phyloP scores from a whole-genome alignment of 2,888 invertebrate species.

The Stramonita haemastoma region DNA sequence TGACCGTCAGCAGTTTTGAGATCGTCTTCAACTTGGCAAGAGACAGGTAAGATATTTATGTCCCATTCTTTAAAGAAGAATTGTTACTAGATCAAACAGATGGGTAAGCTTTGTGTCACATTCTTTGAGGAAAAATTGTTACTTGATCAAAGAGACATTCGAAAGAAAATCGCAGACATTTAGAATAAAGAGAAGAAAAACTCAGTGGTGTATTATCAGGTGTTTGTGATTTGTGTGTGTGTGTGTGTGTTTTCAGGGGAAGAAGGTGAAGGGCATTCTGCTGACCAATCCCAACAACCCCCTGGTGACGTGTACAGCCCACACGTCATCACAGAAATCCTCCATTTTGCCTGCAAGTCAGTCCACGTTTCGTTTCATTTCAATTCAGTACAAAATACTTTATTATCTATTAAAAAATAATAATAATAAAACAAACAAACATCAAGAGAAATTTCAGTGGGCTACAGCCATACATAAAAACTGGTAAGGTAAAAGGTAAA shows the following conservation, averaged over 20 bases:
- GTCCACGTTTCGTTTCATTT: neutral
- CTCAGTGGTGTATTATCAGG: no score
- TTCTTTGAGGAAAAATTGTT: no score
- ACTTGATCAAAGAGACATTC: no score
- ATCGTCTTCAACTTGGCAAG: slow-evolving; percentile 40
- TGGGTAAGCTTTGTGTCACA: slow-evolving; percentile 36
- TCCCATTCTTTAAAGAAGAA: no score
- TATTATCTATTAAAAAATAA: no score
- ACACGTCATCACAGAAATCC: slow-evolving; percentile 59
- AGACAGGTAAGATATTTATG: slow-evolving; percentile 42
- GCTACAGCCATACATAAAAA: no score
- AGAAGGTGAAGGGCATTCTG: slow-evolving; percentile 63
- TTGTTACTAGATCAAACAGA: neutral
- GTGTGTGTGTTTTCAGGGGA: slow-evolving; percentile 53
- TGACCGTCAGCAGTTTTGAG: slow-evolving; percentile 43
- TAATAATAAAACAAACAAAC: no score
- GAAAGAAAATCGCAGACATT: no score
- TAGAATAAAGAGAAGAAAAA: no score
- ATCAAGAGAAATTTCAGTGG: no score
- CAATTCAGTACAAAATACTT: no score
- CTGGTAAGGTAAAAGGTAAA: no score
- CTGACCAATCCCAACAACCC: slow-evolving; percentile 73
- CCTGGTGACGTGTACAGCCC: slow-evolving; percentile 61
- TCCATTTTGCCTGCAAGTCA: slow-evolving; percentile 67
- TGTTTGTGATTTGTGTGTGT: neutral